phyloP scores from a whole-genome alignment of 1,140 invertebrate species.

The Procambarus virginalis region DNA sequence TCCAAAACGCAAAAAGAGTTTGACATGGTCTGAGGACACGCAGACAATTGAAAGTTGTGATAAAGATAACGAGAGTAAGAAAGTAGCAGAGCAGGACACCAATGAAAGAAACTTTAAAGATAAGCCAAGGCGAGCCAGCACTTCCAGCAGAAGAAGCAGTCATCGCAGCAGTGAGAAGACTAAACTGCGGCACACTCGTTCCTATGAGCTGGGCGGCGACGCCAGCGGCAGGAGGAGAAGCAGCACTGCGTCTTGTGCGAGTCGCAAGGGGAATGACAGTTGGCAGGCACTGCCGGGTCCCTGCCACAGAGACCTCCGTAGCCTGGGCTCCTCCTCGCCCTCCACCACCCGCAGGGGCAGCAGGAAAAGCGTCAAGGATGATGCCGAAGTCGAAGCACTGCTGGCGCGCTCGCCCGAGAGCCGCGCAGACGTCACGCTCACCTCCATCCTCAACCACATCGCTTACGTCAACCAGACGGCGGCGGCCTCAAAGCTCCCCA shows the following conservation, averaged over 20 bases:
- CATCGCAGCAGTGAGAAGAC: conserved; percentile 72
- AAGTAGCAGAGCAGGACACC: not conserved
- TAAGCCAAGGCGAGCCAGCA: conserved; percentile 32
- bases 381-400: conserved; percentile 44
- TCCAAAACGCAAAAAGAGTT: conserved; percentile 66
- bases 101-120: not conserved
- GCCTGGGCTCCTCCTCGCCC: conserved; percentile 41
- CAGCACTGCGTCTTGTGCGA: conserved; percentile 65
- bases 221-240: conserved; percentile 55
- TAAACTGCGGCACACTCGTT: conserved; percentile 69
- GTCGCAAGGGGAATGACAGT: conserved; percentile 56
- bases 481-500: conserved; percentile 68
- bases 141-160: conserved; percentile 73
- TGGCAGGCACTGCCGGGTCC: conserved; percentile 33
- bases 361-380: conserved; percentile 60
- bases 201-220: conserved; percentile 31
- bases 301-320: conserved; percentile 19
- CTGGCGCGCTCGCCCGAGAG: conserved; percentile 12
- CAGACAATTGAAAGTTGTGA: conserved; percentile 71
- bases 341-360: conserved; percentile 48
- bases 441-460: conserved; percentile 79
- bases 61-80: conserved; percentile 13
- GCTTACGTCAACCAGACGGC: conserved; percentile 77
- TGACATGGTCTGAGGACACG: conserved; percentile 67
- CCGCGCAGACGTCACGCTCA: conserved; percentile 74